Evolutionary conservation across 2,113 vertebrate genomes (phyloP).

Genomic region (Pelobates fuscus): DNA sequence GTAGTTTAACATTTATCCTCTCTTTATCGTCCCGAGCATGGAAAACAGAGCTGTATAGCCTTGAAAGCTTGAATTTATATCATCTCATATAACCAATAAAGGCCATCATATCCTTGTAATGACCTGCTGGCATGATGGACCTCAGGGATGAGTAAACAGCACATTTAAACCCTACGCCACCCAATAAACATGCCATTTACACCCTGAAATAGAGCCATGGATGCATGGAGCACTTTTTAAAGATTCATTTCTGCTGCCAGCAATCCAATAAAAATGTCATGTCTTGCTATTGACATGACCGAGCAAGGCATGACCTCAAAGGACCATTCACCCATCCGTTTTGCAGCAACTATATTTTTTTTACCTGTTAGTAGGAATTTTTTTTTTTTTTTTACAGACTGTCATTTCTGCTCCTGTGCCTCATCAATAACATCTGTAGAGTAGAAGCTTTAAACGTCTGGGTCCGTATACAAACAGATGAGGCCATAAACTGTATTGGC

Average conservation of each 20-base stretch:
- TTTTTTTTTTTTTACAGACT: not conserved
- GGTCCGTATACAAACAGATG: not conserved
- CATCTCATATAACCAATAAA: not conserved
- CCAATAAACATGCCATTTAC: conserved; percentile 6
- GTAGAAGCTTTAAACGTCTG: not conserved
- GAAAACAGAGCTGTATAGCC: too few relatives aligned
- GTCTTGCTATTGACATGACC: not conserved
- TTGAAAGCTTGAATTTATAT: not conserved
- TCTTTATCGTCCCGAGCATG: too few relatives aligned
- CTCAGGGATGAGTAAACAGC: not conserved
- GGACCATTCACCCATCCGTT: not conserved
- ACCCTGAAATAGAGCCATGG: not conserved
- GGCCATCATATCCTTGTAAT: not conserved
- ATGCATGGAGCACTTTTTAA: not conserved
- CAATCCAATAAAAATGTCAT: not conserved
- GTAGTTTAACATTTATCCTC: too few relatives aligned
- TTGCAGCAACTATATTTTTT: not conserved
- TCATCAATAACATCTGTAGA: not conserved
- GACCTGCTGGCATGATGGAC: not conserved
- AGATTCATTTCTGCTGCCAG: not conserved
- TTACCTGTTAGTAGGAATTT: not conserved
- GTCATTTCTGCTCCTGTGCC: not conserved
- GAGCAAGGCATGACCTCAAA: not conserved
- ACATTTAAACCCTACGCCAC: not conserved
- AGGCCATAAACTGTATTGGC: not conserved